These are phyloP conservation scores for Loripinus fragilis DNA, from an alignment of 2,888 invertebrate species.

Conservation along the genomic window DNA sequence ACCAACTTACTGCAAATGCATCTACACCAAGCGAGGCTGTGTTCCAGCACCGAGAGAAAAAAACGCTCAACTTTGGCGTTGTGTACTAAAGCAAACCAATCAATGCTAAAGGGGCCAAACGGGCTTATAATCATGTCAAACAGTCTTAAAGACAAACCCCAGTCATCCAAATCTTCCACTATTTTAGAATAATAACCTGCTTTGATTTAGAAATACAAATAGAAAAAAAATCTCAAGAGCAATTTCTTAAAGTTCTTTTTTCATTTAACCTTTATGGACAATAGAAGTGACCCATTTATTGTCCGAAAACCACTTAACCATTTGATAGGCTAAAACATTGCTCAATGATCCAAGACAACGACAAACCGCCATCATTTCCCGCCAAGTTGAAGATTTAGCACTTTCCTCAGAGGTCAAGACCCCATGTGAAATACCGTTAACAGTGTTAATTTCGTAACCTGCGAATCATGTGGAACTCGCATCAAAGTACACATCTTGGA, in stretches of 20 bases:
- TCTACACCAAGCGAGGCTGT: slow-evolving; percentile 23
- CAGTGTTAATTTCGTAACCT: slow-evolving; percentile 35
- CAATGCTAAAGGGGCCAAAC: slow-evolving; percentile 29
- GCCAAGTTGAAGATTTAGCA: slow-evolving; percentile 50
- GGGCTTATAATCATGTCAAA: slow-evolving; percentile 21
- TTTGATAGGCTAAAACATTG: slow-evolving; percentile 32
- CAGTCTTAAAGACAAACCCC: slow-evolving; percentile 39
- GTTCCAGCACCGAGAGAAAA: slow-evolving; percentile 51
- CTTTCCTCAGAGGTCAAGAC: slow-evolving; percentile 42
- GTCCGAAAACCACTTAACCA: slow-evolving; percentile 23
- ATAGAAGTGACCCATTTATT: slow-evolving; percentile 25
- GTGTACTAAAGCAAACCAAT: slow-evolving; percentile 40
- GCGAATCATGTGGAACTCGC: slow-evolving; percentile 39
- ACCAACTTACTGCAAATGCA: slow-evolving; percentile 41
- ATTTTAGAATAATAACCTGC: slow-evolving; percentile 42
- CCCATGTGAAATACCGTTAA: slow-evolving; percentile 41
- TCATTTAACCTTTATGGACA: slow-evolving; percentile 20
- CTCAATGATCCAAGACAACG: slow-evolving; percentile 38
- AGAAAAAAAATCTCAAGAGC: slow-evolving; percentile 30
- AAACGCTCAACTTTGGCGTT: slow-evolving; percentile 32
- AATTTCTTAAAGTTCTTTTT: slow-evolving; percentile 31
- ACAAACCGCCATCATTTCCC: slow-evolving; percentile 35
- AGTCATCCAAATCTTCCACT: slow-evolving; percentile 46
- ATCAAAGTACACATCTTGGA: slow-evolving; percentile 40
- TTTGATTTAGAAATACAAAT: slow-evolving; percentile 47